Percentiles rank a stretch among this genome's conserved stretches.
Conservation (phyloP, 2,113 vertebrate genomes). For the rabbit (Oryctolagus cuniculus) region DNA sequence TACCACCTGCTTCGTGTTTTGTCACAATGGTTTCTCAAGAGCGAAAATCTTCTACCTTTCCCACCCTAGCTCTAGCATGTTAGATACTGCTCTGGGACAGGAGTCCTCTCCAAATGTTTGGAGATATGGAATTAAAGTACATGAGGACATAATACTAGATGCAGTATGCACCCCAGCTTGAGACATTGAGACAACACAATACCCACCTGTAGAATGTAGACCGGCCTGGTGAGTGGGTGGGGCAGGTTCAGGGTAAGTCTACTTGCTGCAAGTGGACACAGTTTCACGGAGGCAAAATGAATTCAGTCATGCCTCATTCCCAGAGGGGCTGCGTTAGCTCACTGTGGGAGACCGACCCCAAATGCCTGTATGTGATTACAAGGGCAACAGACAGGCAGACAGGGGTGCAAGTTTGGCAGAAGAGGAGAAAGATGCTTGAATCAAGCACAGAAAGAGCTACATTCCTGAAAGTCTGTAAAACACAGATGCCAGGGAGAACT, state of each 20-base stretch:
- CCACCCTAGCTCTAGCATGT: not conserved
- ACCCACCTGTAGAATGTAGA: not conserved
- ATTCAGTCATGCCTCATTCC: not conserved
- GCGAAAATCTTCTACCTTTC: not conserved
- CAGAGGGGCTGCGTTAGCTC: not conserved
- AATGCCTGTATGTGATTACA: not conserved
- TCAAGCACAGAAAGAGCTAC: not conserved
- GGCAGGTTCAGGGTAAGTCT: not conserved
- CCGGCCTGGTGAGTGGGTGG: not conserved
- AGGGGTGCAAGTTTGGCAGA: not conserved
- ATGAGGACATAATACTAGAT: not conserved
- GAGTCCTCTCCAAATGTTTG: not conserved
- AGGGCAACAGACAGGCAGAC: not conserved
- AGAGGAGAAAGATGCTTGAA: no score
- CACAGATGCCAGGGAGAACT: not conserved
- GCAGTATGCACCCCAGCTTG: not conserved
- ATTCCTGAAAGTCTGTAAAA: not conserved
- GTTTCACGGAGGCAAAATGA: not conserved
- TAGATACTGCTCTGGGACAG: not conserved
- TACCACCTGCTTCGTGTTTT: not conserved
- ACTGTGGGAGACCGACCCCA: not conserved
- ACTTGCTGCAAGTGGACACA: not conserved
- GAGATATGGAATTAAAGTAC: not conserved
- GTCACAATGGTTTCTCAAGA: not conserved
- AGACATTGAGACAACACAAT: not conserved